A percentile compares a stretch with the other conserved stretches of the same genome.
Evolutionary conservation across 2,888 invertebrate genomes (phyloP).

Genomic region (Trichogramma evanescens): DNA sequence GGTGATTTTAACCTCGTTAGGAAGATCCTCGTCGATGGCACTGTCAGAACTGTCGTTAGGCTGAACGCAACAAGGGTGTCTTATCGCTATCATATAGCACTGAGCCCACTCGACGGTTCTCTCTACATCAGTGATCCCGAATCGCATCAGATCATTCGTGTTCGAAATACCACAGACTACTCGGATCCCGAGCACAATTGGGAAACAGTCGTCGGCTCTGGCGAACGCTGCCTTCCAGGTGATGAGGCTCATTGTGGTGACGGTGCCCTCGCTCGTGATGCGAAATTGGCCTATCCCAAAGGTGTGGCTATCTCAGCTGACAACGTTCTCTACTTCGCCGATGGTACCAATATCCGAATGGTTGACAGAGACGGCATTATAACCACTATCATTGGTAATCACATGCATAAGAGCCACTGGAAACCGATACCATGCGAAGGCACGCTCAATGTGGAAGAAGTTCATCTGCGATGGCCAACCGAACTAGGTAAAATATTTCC

Average conservation of each 20-base stretch:
- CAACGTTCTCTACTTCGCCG: constrained; percentile 89
- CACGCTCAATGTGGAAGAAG: constrained; percentile 84
- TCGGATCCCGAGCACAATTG: constrained; percentile 85
- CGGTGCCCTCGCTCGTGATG: constrained; percentile 84
- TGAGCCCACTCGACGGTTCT: constrained; percentile 88
- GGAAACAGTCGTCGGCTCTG: constrained; percentile 92
- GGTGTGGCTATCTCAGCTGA: constrained; percentile 90
- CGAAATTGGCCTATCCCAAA: constrained; percentile 92
- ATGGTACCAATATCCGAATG: constrained; percentile 90
- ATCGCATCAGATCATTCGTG: constrained; percentile 86
- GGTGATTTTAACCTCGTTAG: constrained; percentile 93
- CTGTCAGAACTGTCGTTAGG: constrained; percentile 70
- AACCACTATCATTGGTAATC: constrained; percentile 84
- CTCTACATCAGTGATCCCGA: constrained; percentile 95
- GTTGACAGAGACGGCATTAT: constrained; percentile 89
- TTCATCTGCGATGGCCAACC: constrained; percentile 93
- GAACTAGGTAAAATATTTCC: constrained; percentile 53
- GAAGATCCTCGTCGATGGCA: constrained; percentile 78
- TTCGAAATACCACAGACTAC: constrained; percentile 74
- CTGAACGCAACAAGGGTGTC: constrained; percentile 85
- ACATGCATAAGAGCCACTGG: constrained; percentile 90
- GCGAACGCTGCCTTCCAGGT: constrained; percentile 86
- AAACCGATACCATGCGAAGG: constrained; percentile 90
- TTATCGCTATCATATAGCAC: constrained; percentile 92
- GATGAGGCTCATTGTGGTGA: constrained; percentile 95